Conservation (phyloP, 2,113 vertebrate species). For the Hiodon alosoides region DNA sequence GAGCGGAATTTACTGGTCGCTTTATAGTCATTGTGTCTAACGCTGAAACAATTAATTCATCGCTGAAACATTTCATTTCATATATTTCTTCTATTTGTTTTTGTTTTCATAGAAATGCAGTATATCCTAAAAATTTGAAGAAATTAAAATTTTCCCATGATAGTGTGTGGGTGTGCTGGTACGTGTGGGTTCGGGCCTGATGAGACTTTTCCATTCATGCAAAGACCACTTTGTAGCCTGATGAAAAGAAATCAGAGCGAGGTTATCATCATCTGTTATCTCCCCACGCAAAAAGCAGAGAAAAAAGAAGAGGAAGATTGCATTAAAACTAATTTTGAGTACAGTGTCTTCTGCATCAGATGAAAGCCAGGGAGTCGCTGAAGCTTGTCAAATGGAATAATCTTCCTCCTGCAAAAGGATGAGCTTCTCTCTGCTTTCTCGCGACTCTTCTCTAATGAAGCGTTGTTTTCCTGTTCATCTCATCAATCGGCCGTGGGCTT, state of each 20-base stretch:
- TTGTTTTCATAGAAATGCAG: no score
- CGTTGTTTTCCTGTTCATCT: neutral
- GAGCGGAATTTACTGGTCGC: no score
- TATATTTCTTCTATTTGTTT: no score
- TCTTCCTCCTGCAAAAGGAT: constrained; percentile 13
- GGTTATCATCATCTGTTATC: constrained; percentile 31
- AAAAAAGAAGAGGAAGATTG: constrained; percentile 13
- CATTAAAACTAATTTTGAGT: constrained; percentile 37
- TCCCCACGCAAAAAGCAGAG: constrained; percentile 1
- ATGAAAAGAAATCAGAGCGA: constrained; percentile 30
- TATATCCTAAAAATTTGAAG: no score
- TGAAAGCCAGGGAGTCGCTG: constrained; percentile 21
- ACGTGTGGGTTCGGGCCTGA: neutral
- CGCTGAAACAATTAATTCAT: no score
- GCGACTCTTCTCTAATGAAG: constrained; percentile 12
- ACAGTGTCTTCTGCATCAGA: constrained; percentile 29
- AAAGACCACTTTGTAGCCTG: constrained; percentile 13
- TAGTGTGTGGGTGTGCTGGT: neutral
- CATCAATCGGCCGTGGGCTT: neutral
- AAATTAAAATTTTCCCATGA: no score
- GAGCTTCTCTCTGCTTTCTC: neutral
- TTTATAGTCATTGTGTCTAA: no score
- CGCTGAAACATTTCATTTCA: no score
- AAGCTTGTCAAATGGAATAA: constrained; percentile 32
- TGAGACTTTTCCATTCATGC: constrained; percentile 5